phyloP scores from a whole-genome alignment of 2,888 invertebrate genomes.

The Reticulitermes lucifugus region DNA sequence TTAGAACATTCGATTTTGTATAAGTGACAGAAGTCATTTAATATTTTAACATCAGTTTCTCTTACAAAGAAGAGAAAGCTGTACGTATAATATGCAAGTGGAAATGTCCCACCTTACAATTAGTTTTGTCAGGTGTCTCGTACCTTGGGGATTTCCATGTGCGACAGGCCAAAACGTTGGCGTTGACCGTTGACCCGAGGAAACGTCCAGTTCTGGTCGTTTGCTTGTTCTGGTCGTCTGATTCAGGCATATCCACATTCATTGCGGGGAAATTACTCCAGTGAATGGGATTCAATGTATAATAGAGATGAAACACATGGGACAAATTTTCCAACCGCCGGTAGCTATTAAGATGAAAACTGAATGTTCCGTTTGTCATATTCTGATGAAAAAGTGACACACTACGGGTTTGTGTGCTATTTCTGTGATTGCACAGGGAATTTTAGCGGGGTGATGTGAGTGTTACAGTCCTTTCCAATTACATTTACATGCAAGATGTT shows the following conservation, averaged over 20 bases:
- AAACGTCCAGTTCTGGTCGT: not conserved
- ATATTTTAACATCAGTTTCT: not conserved
- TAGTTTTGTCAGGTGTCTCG: not conserved
- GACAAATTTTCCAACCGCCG: not conserved
- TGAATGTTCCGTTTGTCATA: not conserved
- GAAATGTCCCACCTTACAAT: not conserved
- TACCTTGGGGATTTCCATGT: not conserved
- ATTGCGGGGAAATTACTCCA: not conserved
- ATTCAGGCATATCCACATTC: not conserved
- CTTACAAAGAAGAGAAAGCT: not conserved
- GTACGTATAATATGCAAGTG: not conserved
- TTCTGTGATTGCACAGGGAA: not conserved
- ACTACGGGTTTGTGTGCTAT: not conserved
- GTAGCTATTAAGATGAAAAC: constrained; percentile 6
- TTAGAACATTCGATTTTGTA: no score
- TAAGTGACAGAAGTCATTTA: no score
- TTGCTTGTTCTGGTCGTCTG: not conserved
- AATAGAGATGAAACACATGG: constrained; percentile 6
- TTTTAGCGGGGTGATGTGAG: no score
- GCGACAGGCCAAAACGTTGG: not conserved
- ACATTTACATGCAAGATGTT: no score
- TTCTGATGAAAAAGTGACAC: not conserved
- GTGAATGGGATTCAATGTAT: not conserved
- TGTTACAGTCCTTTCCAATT: no score
- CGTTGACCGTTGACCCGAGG: constrained; percentile 28